Evolutionary conservation across 2,888 invertebrate genomes (phyloP).

Genomic region (Argyresthia goedartella): DNA sequence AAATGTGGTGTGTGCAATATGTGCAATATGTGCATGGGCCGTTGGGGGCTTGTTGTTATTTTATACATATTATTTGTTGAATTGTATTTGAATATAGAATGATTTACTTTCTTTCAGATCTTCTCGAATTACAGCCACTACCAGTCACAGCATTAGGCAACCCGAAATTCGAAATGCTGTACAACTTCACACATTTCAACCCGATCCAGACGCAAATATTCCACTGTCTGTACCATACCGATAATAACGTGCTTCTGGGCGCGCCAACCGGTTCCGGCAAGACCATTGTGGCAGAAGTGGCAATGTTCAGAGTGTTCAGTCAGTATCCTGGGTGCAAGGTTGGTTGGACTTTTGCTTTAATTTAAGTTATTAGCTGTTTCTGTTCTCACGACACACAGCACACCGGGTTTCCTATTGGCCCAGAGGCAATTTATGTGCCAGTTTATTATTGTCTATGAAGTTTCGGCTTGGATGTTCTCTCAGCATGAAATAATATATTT

Average conservation of each 20-base stretch:
- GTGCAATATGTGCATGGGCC: too few species aligned
- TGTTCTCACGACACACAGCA: too few species aligned
- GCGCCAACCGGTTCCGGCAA: constrained; percentile 99
- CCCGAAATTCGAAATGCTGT: constrained; percentile 82
- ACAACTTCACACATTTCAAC: constrained; percentile 95
- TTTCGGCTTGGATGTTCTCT: too few species aligned
- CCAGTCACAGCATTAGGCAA: constrained; percentile 88
- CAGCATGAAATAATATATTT: too few species aligned
- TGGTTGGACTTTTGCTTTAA: background rate
- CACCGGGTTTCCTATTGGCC: too few species aligned
- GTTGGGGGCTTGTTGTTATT: too few species aligned
- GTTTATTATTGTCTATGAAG: too few species aligned
- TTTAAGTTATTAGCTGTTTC: too few species aligned
- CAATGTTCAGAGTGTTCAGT: constrained; percentile 93
- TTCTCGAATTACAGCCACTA: constrained; percentile 91
- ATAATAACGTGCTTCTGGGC: constrained; percentile 92
- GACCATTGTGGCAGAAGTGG: constrained; percentile 97
- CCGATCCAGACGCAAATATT: constrained; percentile 99
- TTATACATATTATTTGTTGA: too few species aligned
- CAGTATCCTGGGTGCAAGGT: constrained; percentile 84
- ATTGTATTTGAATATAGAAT: too few species aligned
- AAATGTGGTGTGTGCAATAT: too few species aligned
- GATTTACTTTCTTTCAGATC: constrained; percentile 74
- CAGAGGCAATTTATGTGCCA: too few species aligned
- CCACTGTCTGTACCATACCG: constrained; percentile 94